Base-by-base conservation (phyloP, 2,888 invertebrate genomes). In the Gibbula magus region DNA sequence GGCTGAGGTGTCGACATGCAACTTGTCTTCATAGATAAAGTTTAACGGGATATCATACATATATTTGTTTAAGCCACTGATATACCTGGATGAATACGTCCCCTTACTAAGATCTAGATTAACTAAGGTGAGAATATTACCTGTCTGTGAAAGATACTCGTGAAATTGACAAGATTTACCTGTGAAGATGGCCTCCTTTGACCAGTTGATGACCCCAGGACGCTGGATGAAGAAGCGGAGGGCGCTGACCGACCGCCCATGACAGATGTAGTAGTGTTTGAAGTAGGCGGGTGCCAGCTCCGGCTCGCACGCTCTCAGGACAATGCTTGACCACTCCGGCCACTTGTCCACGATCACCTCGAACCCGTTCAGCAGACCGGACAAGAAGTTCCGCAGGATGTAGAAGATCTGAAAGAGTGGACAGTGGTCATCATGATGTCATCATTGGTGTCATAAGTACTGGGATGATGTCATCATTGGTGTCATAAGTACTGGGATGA, bases 191-290 rank as follows among this genome's bases (percentile, higher is more conserved):
- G 86, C 88, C 45, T 89, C 87, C 78, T 88, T 85, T n/a, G 78
- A 83, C 90, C 90, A 90, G 82, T 90, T 83, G n/a, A 90, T 86
- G 5, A 90, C 88, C 61, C 88, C 88, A 4, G 90, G 90, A 56
- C 90, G 80, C 82, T 90, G 89, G 8, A 90, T 84, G 80, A 90
- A 90, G 79, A 89, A 90, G 73, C 88, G 89, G 32, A 90, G 85
- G 10, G 89, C 85, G 25, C 85, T 88, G 2, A 86, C 86, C 76
- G 87, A 89, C 20, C 86, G 86, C 13, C 89, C 86, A 80, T 90
- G 88, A 79, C 90, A 90, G 74, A 90, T 88, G 78, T 90, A 89
- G n/a, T 88, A 87, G 81, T 88, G 82, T 5, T 85, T 84, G 83
- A 90, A 89, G 77, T 87, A 90, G 16, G 83, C 84, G 35, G 87